These are phyloP conservation scores for Parapristionchus giblindavisi DNA, from an alignment of 2,888 invertebrate genomes.

Conservation along the genomic window DNA sequence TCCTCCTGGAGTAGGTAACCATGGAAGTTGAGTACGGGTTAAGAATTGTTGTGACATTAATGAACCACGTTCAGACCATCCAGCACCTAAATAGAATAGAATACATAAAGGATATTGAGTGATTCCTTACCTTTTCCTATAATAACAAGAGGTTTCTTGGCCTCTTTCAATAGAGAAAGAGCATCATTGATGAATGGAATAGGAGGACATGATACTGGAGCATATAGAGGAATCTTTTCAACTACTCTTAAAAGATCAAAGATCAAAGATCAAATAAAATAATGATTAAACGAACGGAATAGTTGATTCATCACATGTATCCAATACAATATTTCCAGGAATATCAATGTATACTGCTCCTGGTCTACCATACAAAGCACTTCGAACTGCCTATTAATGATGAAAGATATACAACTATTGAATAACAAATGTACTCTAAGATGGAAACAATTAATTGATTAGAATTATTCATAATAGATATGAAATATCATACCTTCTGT, in stretches of 20 bases:
- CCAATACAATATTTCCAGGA: conserved; percentile 79
- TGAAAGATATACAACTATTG: neutral
- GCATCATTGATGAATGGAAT: conserved; percentile 79
- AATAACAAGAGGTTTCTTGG: conserved; percentile 85
- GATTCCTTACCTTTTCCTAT: conserved; percentile 82
- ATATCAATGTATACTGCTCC: conserved; percentile 90
- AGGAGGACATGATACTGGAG: conserved; percentile 80
- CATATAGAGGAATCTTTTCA: conserved; percentile 70
- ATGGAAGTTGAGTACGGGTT: conserved; percentile 81
- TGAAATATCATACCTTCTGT: conserved; percentile 12
- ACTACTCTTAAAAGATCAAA: conserved; percentile 31
- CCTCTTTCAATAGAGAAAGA: conserved; percentile 77
- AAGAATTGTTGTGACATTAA: conserved; percentile 72
- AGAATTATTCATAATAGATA: neutral
- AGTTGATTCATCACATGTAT: conserved; percentile 49
- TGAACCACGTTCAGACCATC: conserved; percentile 63
- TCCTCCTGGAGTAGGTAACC: conserved; percentile 94
- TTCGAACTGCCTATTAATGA: conserved; percentile 81
- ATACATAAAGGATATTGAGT: neutral
- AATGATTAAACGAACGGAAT: conserved; percentile 40
- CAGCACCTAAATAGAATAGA: conserved; percentile 44
- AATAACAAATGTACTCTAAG: neutral
- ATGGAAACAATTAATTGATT: neutral
- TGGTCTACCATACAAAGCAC: conserved; percentile 85
- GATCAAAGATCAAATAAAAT: neutral